Evolutionary conservation across 1,140 invertebrate species (phyloP).

Genomic region (Drosophila kanapiae): DNA sequence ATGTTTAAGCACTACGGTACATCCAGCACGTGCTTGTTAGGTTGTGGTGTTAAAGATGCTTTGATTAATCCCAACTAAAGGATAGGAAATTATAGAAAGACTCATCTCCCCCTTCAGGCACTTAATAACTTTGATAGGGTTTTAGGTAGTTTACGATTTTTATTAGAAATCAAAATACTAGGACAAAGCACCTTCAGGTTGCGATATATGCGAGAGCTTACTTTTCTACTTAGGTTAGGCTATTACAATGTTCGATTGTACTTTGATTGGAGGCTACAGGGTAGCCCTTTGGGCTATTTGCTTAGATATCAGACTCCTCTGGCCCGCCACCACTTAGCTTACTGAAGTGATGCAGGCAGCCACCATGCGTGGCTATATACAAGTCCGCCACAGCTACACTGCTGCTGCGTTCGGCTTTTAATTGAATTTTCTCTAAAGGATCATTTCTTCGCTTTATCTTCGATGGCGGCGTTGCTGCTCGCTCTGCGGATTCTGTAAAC

Average conservation of each 20-base stretch:
- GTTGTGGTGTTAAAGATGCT: no score
- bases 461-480: slow-evolving; percentile 18
- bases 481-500: slow-evolving; percentile 69
- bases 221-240: slow-evolving; percentile 52
- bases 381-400: slow-evolving; percentile 58
- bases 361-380: slow-evolving; percentile 76
- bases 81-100: no score
- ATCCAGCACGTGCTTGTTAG: no score
- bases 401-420: slow-evolving; percentile 36
- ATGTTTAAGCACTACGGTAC: no score
- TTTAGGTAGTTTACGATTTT: slow-evolving; percentile 44
- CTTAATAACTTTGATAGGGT: neutral
- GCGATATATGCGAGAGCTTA: slow-evolving; percentile 47
- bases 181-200: slow-evolving; percentile 62
- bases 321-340: slow-evolving; percentile 32
- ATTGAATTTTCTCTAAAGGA: slow-evolving; percentile 41
- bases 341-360: slow-evolving; percentile 70
- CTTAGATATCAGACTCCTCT: slow-evolving; percentile 67
- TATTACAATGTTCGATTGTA: slow-evolving; percentile 60
- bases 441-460: slow-evolving; percentile 38
- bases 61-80: no score
- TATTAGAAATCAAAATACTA: slow-evolving; percentile 63
- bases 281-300: slow-evolving; percentile 25
- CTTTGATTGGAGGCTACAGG: slow-evolving; percentile 19
- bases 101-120: no score